These are phyloP conservation scores for Mionectes macconnelli DNA, from an alignment of 2,113 vertebrate genomes.

Conservation along the genomic window DNA sequence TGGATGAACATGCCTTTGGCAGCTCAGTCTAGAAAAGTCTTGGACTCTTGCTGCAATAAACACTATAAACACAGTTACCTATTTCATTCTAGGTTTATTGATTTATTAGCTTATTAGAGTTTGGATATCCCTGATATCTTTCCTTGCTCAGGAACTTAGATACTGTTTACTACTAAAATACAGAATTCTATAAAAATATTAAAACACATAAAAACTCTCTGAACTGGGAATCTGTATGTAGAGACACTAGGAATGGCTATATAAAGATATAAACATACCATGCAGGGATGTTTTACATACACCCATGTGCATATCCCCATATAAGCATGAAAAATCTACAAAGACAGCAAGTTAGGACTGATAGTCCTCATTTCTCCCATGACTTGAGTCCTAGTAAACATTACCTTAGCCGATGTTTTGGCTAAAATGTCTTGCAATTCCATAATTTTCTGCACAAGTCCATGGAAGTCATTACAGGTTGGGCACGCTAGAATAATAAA, in stretches of 20 bases:
- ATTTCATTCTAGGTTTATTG: slow-evolving; percentile 7
- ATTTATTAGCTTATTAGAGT: background rate
- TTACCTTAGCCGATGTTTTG: slow-evolving; percentile 98
- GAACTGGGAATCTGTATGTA: background rate
- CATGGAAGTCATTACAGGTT: slow-evolving; percentile 97
- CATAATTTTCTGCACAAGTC: slow-evolving; percentile 99
- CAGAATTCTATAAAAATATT: background rate
- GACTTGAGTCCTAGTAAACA: background rate
- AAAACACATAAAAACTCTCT: background rate
- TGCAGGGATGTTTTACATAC: background rate
- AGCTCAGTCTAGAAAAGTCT: background rate
- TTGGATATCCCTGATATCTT: slow-evolving; percentile 21
- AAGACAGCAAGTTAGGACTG: background rate
- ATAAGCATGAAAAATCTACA: background rate
- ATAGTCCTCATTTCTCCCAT: background rate
- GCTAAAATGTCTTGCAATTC: slow-evolving; percentile 96
- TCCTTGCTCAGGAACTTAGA: background rate
- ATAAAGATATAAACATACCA: background rate
- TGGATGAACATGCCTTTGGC: background rate
- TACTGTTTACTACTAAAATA: background rate
- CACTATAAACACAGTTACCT: background rate
- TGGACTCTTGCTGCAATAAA: background rate
- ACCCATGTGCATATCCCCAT: background rate
- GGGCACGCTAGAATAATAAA: slow-evolving; percentile 87
- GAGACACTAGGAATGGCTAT: background rate